A percentile compares a stretch with the other conserved stretches of the same genome.
Conservation (phyloP, 2,113 vertebrate species). For the Aldabrachelys gigantea region DNA sequence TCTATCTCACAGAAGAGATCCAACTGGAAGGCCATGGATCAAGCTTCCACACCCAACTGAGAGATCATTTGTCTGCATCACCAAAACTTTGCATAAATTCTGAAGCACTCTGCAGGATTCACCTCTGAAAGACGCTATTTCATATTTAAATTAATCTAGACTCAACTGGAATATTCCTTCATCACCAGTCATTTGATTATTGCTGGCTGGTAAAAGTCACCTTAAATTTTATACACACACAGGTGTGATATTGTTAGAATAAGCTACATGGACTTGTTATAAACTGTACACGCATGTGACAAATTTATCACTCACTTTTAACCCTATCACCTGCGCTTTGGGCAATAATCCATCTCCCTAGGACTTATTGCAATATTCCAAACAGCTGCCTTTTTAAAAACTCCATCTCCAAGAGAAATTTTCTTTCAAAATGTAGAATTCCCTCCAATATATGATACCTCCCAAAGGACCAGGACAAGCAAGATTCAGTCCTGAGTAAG, state of each 20-base stretch:
- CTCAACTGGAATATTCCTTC: background rate
- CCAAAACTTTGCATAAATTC: background rate
- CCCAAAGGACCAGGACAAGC: background rate
- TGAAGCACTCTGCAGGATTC: background rate
- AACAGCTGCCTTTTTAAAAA: background rate
- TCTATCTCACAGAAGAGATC: background rate
- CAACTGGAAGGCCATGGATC: conserved; percentile 3
- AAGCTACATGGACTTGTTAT: background rate
- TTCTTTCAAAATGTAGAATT: background rate
- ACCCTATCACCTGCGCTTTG: background rate
- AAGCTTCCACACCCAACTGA: background rate
- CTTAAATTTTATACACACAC: background rate
- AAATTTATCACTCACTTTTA: background rate
- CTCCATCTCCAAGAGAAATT: background rate
- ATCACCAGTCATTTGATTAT: background rate
- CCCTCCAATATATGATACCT: background rate
- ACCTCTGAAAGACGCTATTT: background rate
- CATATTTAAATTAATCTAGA: conserved; percentile 19
- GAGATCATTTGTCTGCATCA: background rate
- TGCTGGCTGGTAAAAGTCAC: background rate
- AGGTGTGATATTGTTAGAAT: background rate
- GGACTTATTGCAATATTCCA: background rate
- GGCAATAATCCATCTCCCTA: background rate
- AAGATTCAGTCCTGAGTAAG: conserved; percentile 8
- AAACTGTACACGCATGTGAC: background rate